These are phyloP conservation scores for Bembecia ichneumoniformis DNA, from an alignment of 2,888 invertebrate species.

Conservation along the genomic window DNA sequence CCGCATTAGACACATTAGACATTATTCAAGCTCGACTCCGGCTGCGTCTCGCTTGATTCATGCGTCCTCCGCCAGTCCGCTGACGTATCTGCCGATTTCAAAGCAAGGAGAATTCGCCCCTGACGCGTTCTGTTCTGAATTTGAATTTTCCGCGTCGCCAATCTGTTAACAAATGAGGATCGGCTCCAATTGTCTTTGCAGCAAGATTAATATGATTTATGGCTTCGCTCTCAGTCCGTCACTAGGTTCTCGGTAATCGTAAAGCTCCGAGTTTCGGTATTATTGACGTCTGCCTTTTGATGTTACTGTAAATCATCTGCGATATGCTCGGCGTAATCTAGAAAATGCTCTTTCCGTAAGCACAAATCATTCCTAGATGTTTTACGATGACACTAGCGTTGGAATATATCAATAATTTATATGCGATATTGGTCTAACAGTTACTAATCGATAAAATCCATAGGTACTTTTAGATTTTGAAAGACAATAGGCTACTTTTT, in stretches of 20 bases:
- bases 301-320: slow-evolving; percentile 44
- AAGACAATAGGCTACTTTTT: no score
- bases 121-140: slow-evolving; percentile 20
- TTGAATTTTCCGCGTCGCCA: slow-evolving; percentile 7
- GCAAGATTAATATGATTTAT: slow-evolving; percentile 65
- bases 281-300: slow-evolving; percentile 39
- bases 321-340: slow-evolving; percentile 27
- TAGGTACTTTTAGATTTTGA: no score
- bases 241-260: slow-evolving; percentile 50
- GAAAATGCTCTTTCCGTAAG: slow-evolving; percentile 14
- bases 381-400: no score
- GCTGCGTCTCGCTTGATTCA: slow-evolving; percentile 44
- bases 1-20: slow-evolving; percentile 35
- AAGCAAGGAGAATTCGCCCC: background rate
- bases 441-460: no score
- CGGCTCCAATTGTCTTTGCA: slow-evolving; percentile 54
- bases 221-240: slow-evolving; percentile 47
- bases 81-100: slow-evolving; percentile 1
- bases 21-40: slow-evolving; percentile 24
- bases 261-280: slow-evolving; percentile 41
- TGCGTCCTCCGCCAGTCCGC: slow-evolving; percentile 15
- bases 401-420: no score
- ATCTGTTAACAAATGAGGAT: slow-evolving; percentile 1
- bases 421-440: no score
- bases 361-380: background rate